phyloP scores from a whole-genome alignment of 2,113 vertebrate genomes.

The Pelvicachromis taeniatus region DNA sequence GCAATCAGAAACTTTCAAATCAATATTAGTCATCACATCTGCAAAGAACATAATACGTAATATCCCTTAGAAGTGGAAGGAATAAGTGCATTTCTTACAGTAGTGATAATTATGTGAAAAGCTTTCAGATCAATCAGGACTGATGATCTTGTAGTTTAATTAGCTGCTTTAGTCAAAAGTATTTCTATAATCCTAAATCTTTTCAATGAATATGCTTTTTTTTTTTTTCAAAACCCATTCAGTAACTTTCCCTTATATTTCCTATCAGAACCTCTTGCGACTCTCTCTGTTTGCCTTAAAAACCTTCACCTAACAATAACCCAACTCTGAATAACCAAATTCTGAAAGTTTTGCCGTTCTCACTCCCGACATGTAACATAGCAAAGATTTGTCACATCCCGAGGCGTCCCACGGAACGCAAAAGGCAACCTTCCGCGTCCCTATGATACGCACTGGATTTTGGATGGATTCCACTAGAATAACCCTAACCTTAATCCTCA shows the following conservation, averaged over 20 bases:
- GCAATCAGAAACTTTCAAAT: not conserved
- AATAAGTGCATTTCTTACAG: not conserved
- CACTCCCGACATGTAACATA: too few species aligned
- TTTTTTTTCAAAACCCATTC: not conserved
- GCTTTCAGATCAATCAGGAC: not conserved
- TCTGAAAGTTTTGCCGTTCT: not conserved
- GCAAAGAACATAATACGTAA: not conserved
- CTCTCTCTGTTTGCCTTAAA: not conserved
- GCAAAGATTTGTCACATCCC: too few species aligned
- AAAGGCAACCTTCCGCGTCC: too few species aligned
- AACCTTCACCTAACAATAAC: not conserved
- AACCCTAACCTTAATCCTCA: too few species aligned
- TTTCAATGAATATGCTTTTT: not conserved
- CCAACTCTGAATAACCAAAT: not conserved
- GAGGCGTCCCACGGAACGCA: too few species aligned
- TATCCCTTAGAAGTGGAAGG: not conserved
- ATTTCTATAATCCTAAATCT: not conserved
- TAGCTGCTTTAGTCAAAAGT: not conserved
- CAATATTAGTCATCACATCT: not conserved
- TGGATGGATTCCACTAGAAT: too few species aligned
- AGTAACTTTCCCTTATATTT: not conserved
- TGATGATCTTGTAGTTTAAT: not conserved
- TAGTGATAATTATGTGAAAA: not conserved
- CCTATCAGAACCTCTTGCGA: not conserved
- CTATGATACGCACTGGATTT: too few species aligned